These are phyloP conservation scores for Glossophaga mutica DNA, from an alignment of 2,797 vertebrate species.

Conservation along the genomic window DNA sequence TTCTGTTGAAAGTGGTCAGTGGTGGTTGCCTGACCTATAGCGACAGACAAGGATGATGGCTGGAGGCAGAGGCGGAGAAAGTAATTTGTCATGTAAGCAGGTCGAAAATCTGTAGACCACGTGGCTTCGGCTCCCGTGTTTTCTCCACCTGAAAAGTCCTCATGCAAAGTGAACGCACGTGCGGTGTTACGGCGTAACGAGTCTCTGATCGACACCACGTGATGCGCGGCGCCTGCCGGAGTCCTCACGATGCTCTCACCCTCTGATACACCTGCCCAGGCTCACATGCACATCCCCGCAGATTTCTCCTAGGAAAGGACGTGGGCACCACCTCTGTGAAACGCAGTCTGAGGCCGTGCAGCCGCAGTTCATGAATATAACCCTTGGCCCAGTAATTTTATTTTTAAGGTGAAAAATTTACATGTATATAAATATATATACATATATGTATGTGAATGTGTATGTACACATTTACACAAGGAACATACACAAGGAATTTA, in stretches of 20 bases:
- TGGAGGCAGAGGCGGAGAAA: not conserved
- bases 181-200: not conserved
- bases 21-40: not conserved
- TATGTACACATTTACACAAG: not conserved
- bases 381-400: not conserved
- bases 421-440: no score
- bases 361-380: not conserved
- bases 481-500: not conserved
- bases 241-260: not conserved
- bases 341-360: not conserved
- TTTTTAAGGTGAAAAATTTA: not conserved
- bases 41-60: not conserved
- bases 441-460: not conserved
- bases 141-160: not conserved
- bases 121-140: not conserved
- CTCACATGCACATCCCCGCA: not conserved
- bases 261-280: not conserved
- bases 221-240: not conserved
- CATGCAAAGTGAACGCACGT: not conserved
- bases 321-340: not conserved
- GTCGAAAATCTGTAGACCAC: not conserved
- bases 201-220: not conserved
- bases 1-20: not conserved
- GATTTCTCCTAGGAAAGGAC: not conserved
- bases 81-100: not conserved